Evolutionary conservation across 2,113 vertebrate species (phyloP).

Genomic region (Labeo rohita): DNA sequence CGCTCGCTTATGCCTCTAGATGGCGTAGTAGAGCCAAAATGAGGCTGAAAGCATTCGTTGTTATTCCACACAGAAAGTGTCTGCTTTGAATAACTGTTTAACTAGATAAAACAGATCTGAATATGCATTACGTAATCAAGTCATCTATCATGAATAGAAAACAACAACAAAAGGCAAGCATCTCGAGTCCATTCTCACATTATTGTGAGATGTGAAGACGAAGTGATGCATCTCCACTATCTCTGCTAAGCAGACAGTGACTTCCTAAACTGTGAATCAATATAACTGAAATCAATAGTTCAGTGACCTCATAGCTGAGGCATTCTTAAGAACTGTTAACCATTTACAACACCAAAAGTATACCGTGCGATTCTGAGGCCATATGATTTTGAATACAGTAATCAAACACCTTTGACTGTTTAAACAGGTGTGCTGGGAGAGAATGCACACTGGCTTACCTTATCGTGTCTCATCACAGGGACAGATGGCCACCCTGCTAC

Average conservation of each 20-base stretch:
- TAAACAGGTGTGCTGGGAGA: constrained; percentile 40
- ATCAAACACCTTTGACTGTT: constrained; percentile 47
- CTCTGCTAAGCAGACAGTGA: constrained; percentile 37
- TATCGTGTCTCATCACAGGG: constrained; percentile 45
- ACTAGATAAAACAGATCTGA: constrained; percentile 46
- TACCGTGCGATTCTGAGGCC: neutral
- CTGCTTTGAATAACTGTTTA: constrained; percentile 42
- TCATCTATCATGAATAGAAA: constrained; percentile 11
- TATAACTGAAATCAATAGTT: constrained; percentile 39
- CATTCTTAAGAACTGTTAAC: constrained; percentile 24
- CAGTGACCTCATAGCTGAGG: constrained; percentile 5
- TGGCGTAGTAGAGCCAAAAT: constrained; percentile 82
- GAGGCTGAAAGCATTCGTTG: constrained; percentile 11
- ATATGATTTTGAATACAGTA: constrained; percentile 31
- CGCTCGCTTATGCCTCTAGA: constrained; percentile 73
- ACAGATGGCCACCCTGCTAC: constrained; percentile 52
- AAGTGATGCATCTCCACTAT: constrained; percentile 20
- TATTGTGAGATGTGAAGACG: constrained; percentile 15
- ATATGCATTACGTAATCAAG: constrained; percentile 65
- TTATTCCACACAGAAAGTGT: constrained; percentile 37
- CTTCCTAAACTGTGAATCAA: constrained; percentile 22
- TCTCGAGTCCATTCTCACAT: neutral
- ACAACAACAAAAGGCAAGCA: constrained; percentile 20
- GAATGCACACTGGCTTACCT: neutral
- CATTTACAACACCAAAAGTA: constrained; percentile 9